Conservation (phyloP, 1,140 invertebrate genomes). For the Radopholus similis region DNA sequence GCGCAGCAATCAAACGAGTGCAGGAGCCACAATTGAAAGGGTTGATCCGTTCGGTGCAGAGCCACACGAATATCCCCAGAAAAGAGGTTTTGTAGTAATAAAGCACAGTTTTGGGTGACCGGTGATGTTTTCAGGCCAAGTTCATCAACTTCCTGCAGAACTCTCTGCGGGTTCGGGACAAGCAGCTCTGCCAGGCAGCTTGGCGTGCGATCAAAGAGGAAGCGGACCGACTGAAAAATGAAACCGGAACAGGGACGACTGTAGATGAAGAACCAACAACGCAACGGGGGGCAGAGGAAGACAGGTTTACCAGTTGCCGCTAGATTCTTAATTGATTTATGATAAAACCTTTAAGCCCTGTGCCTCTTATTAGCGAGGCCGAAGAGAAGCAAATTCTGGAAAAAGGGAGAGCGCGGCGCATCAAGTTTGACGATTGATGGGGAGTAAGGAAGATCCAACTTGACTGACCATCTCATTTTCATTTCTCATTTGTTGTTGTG, state of each 20-base stretch:
- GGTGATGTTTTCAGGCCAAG: too few species aligned
- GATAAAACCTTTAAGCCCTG: not conserved
- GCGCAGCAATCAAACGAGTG: conserved; percentile 70
- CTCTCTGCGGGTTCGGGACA: conserved; percentile 54
- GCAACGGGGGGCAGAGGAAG: not conserved
- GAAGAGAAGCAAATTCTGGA: conserved; percentile 5
- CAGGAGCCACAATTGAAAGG: conserved; percentile 64
- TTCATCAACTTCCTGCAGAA: conserved; percentile 70
- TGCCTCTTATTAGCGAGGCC: conserved; percentile 1
- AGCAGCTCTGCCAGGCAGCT: conserved; percentile 28
- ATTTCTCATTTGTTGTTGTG: too few species aligned
- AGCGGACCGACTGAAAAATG: conserved; percentile 16
- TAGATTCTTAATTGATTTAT: not conserved
- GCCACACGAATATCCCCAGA: conserved; percentile 80
- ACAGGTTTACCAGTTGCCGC: not conserved
- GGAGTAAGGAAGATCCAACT: too few species aligned
- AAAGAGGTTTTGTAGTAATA: too few species aligned
- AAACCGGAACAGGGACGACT: conserved; percentile 13
- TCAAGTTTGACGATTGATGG: conserved; percentile 2
- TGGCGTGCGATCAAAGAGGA: conserved; percentile 49
- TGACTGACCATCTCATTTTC: too few species aligned
- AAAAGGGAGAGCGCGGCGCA: not conserved
- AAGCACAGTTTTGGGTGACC: too few species aligned
- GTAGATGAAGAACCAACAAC: not conserved
- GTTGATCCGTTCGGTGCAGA: conserved; percentile 71